phyloP scores from a whole-genome alignment of 2,113 vertebrate genomes.

The Gymnarchus niloticus region DNA sequence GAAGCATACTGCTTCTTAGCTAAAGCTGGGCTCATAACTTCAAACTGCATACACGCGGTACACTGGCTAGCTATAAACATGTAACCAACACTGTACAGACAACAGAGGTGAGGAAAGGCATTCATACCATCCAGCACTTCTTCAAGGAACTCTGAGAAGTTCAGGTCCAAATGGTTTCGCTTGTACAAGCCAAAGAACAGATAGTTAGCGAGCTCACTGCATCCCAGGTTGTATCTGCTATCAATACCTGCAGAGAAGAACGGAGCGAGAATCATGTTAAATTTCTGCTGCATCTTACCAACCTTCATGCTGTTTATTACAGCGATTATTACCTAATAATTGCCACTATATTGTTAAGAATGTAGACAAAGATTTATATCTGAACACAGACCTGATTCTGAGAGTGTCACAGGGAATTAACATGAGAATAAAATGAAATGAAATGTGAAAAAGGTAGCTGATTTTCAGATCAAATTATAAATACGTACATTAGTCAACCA shows the following conservation, averaged over 20 bases:
- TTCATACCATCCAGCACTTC: constrained; percentile 85
- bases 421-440: neutral
- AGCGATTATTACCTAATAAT: neutral
- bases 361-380: neutral
- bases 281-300: neutral
- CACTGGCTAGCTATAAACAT: neutral
- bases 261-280: neutral
- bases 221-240: constrained; percentile 91
- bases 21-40: neutral
- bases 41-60: neutral
- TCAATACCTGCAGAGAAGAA: constrained; percentile 78
- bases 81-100: neutral
- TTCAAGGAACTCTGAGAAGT: constrained; percentile 79
- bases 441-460: too few species aligned
- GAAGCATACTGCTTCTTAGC: too few species aligned
- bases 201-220: constrained; percentile 87
- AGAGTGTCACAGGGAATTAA: neutral
- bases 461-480: neutral
- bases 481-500: neutral
- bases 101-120: neutral
- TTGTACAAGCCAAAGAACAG: constrained; percentile 89
- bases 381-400: neutral
- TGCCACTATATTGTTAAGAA: neutral
- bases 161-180: constrained; percentile 68
- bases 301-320: neutral